A percentile compares a stretch with the other conserved stretches of the same genome.
Evolutionary conservation across 35 echinoderm and acorn worm species (phyloP).

Genomic region (Heliocidaris erythrogramma): DNA sequence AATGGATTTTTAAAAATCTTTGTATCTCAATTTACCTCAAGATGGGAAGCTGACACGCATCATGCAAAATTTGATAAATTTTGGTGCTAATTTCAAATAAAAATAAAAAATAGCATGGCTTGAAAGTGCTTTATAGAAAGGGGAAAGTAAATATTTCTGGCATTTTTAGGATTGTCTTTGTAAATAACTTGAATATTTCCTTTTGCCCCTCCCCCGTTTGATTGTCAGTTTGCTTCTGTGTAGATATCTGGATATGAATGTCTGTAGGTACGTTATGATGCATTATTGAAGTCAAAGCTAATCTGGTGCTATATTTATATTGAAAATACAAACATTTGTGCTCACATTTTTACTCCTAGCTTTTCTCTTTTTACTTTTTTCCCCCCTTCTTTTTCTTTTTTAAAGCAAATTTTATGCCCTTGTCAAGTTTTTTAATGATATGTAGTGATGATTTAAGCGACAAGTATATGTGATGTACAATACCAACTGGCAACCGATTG

Average conservation of each 20-base stretch:
- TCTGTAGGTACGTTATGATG: not conserved
- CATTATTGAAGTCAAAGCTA: not conserved
- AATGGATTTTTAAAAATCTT: not conserved
- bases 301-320: conserved; percentile 13
- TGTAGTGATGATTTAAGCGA: not conserved
- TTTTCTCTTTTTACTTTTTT: not conserved
- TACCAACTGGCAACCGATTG: not conserved
- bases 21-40: not conserved
- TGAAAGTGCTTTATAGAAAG: not conserved
- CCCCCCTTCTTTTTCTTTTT: not conserved
- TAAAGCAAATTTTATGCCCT: not conserved
- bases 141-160: not conserved
- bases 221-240: not conserved
- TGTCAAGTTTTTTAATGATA: not conserved
- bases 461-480: too few relatives aligned
- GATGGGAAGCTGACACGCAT: not conserved
- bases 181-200: not conserved
- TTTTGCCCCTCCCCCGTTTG: not conserved
- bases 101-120: not conserved
- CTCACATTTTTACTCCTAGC: not conserved
- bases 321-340: not conserved
- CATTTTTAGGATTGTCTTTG: not conserved
- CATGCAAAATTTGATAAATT: not conserved
- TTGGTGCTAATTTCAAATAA: conserved; percentile 4
- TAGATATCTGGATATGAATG: conserved; percentile 2